Conservation (phyloP, 2,888 invertebrate genomes). For the Iselma pallidipennis region DNA sequence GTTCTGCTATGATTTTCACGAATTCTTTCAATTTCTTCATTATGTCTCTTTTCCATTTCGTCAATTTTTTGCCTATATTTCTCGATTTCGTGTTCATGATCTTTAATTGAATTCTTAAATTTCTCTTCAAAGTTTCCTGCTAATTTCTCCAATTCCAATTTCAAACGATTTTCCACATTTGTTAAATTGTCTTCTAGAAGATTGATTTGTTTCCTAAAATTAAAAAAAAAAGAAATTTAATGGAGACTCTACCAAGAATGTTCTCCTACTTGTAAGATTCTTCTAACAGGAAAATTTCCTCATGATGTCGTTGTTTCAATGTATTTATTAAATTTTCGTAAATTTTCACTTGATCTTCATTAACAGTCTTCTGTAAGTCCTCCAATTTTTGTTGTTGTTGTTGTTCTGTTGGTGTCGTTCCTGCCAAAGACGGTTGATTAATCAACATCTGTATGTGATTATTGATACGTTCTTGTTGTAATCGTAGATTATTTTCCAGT, state of each 20-base stretch:
- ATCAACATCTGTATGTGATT: constrained; percentile 62
- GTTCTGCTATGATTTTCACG: constrained; percentile 60
- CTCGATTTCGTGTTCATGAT: constrained; percentile 43
- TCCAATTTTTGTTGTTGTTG: constrained; percentile 46
- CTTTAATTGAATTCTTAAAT: constrained; percentile 46
- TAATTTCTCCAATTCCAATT: constrained; percentile 61
- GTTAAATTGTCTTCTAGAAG: constrained; percentile 62
- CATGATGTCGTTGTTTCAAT: constrained; percentile 62
- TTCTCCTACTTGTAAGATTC: constrained; percentile 63
- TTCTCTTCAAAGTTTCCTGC: constrained; percentile 60
- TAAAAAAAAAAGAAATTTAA: constrained; percentile 1
- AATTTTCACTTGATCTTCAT: constrained; percentile 41
- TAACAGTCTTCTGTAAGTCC: constrained; percentile 42
- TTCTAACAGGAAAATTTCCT: constrained; percentile 66
- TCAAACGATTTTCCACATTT: constrained; percentile 64
- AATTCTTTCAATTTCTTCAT: constrained; percentile 54
- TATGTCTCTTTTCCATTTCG: constrained; percentile 42
- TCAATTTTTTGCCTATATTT: constrained; percentile 48
- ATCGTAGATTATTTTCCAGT: constrained; percentile 63
- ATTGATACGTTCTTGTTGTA: constrained; percentile 66
- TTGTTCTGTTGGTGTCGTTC: neutral
- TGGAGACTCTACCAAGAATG: neutral
- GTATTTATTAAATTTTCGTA: constrained; percentile 56
- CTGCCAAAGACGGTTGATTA: constrained; percentile 35
- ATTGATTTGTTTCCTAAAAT: constrained; percentile 62